Base-by-base conservation (phyloP, 2,888 invertebrate genomes). In the Erebia epiphron region DNA sequence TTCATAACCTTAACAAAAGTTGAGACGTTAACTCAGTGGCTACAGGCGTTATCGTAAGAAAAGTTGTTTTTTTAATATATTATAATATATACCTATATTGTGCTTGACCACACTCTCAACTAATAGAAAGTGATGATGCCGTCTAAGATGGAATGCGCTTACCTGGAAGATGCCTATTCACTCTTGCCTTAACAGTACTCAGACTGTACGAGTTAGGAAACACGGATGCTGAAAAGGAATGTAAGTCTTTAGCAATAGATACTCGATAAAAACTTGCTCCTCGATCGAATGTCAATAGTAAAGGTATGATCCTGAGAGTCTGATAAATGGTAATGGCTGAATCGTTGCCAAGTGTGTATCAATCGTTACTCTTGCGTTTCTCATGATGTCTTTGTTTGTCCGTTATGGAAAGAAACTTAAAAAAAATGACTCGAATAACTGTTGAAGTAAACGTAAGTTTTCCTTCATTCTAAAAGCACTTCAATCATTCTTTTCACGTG, bases 1-100 rank as follows among this genome's bases (percentile, higher is more conserved):
- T 60, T 60, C 60, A 60, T 11, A n/a, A 58, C 14, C 35, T n/a
- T 35, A 58, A 16, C 60, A 60, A 60, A 41, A 60, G 41, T 46
- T 21, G 61, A 61, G 46, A 46, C 61, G 46, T 43, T 61, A 61
- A 61, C 61, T 43, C 61, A 9, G 61, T 61, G 46, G 46, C 61
- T 41, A 43, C 10, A 26, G 9, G 60, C 60, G 41, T 46, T 61
- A 61, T 61, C 43, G n/a, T 43, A 13, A 61, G n/a, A 58, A 58
- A 61, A 43, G 43, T 61, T 16, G 11, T 61, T 60, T 61, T 60
- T 43, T 43, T 43, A 18, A 61, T 16, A 41, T 60, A 43, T 35
- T 35, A 7, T 35, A 16, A 41, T 41, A 41, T 41, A 60, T 16
- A 43, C 43, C 43, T 16, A 41, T 11, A 58, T 35, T 35, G 35